These are phyloP conservation scores for Drosophila guanche DNA, from an alignment of 1,140 invertebrate genomes.

Conservation along the genomic window DNA sequence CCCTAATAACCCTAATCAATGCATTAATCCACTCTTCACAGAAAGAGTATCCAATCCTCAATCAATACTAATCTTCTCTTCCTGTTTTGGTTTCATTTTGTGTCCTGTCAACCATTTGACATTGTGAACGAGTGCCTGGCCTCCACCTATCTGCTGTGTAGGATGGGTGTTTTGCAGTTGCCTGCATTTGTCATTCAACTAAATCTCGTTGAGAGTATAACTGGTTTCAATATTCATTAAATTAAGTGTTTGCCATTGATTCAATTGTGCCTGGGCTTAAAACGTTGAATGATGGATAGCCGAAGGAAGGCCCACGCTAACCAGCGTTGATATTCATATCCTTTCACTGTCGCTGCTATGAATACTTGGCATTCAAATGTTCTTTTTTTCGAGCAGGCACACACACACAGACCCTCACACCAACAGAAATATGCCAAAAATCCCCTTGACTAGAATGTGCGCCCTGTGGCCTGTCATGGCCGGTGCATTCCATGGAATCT, in stretches of 20 bases:
- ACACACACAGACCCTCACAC: slow-evolving; percentile 11
- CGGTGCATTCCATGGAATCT: slow-evolving; percentile 45
- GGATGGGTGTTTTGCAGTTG: slow-evolving; percentile 21
- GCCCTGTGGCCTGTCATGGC: slow-evolving; percentile 44
- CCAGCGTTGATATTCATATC: slow-evolving; percentile 15
- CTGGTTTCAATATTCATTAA: slow-evolving; percentile 49
- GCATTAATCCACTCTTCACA: background rate
- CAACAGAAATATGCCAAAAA: slow-evolving; percentile 20
- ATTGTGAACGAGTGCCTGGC: slow-evolving; percentile 11
- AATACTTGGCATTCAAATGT: slow-evolving; percentile 58
- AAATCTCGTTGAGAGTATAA: slow-evolving; percentile 51
- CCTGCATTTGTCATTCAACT: slow-evolving; percentile 32
- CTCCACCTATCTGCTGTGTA: slow-evolving; percentile 2
- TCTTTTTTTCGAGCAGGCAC: slow-evolving; percentile 32
- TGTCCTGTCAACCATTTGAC: slow-evolving; percentile 25
- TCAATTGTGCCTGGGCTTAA: slow-evolving; percentile 31
- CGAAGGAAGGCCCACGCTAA: background rate
- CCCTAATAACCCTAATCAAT: too few species aligned
- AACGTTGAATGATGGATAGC: slow-evolving; percentile 42
- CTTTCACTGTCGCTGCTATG: slow-evolving; percentile 30
- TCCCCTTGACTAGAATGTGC: slow-evolving; percentile 32
- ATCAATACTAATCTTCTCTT: background rate
- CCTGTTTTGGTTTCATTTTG: slow-evolving; percentile 18
- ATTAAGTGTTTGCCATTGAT: slow-evolving; percentile 42
- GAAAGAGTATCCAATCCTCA: background rate